Percentiles rank a stretch among this genome's conserved stretches.
These are phyloP conservation scores for Torymus tubicola DNA, from an alignment of 2,888 invertebrate genomes.

Conservation along the genomic window DNA sequence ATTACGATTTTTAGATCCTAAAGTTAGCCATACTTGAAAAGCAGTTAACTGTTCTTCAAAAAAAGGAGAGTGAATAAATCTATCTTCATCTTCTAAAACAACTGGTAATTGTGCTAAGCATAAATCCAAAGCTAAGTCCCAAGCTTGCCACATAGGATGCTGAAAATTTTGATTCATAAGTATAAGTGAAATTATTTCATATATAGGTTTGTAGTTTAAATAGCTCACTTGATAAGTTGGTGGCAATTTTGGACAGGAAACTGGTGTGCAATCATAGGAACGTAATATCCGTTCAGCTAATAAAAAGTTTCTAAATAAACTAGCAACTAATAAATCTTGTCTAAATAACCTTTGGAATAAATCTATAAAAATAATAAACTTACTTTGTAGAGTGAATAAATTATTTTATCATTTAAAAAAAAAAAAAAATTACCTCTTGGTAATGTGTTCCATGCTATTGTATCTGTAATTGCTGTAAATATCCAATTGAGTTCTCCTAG, in stretches of 20 bases:
- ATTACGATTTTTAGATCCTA: constrained; percentile 85
- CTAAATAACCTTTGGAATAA: constrained; percentile 97
- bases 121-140: constrained; percentile 97
- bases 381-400: constrained; percentile 8
- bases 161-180: constrained; percentile 66
- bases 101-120: constrained; percentile 93
- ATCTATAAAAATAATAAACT: constrained; percentile 77
- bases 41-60: constrained; percentile 99
- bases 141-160: constrained; percentile 97
- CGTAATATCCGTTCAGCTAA: constrained; percentile 97
- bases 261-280: constrained; percentile 98
- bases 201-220: background rate
- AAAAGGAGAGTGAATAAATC: constrained; percentile 90
- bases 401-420: constrained; percentile 18
- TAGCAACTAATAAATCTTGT: constrained; percentile 98
- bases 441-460: constrained; percentile 98
- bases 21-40: constrained; percentile 95
- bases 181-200: background rate
- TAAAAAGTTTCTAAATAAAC: constrained; percentile 97
- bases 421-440: constrained; percentile 84
- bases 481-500: constrained; percentile 99
- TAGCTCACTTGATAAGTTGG: constrained; percentile 85
- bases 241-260: constrained; percentile 93
- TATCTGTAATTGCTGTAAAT: constrained; percentile 99
- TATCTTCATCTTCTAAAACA: constrained; percentile 81